phyloP scores from a whole-genome alignment of 2,797 vertebrate genomes.

The Sebastes iracundus region DNA sequence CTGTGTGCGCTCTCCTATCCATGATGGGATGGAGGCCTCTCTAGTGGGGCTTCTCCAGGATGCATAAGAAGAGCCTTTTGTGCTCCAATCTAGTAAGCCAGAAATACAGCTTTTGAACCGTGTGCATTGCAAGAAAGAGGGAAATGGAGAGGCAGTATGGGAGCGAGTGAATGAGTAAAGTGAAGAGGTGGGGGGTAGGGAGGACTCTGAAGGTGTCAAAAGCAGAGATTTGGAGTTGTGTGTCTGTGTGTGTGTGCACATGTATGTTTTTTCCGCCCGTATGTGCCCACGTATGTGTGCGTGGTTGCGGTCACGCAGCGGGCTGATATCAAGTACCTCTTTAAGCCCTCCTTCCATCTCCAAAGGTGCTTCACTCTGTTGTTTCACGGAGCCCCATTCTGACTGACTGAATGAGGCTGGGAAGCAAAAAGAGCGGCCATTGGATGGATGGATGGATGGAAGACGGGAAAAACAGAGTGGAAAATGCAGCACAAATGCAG shows the following conservation, averaged over 20 bases:
- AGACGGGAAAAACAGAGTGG: background rate
- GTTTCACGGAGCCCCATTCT: slow-evolving; percentile 73
- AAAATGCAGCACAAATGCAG: slow-evolving; percentile 59
- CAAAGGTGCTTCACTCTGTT: slow-evolving; percentile 81
- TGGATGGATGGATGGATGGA: background rate
- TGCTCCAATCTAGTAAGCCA: slow-evolving; percentile 80
- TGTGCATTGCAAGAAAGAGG: slow-evolving; percentile 79
- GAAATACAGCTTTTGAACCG: slow-evolving; percentile 84
- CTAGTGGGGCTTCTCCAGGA: slow-evolving; percentile 78
- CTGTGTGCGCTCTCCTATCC: slow-evolving; percentile 59
- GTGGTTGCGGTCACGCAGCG: slow-evolving; percentile 56
- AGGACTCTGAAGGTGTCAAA: slow-evolving; percentile 64
- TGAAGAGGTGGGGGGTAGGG: slow-evolving; percentile 44
- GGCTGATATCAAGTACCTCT: slow-evolving; percentile 80
- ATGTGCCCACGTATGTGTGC: slow-evolving; percentile 19
- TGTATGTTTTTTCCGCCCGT: slow-evolving; percentile 5
- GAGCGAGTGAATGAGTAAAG: slow-evolving; percentile 71
- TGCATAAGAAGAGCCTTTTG: slow-evolving; percentile 82
- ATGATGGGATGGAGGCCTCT: slow-evolving; percentile 74
- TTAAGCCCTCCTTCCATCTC: slow-evolving; percentile 82
- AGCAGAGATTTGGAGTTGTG: slow-evolving; percentile 55
- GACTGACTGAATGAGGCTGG: slow-evolving; percentile 58
- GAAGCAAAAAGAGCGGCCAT: slow-evolving; percentile 43
- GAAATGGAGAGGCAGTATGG: slow-evolving; percentile 70
- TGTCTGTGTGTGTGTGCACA: slow-evolving; percentile 56